These are phyloP conservation scores for Cephus spinipes DNA, from an alignment of 2,888 invertebrate genomes.

Conservation along the genomic window DNA sequence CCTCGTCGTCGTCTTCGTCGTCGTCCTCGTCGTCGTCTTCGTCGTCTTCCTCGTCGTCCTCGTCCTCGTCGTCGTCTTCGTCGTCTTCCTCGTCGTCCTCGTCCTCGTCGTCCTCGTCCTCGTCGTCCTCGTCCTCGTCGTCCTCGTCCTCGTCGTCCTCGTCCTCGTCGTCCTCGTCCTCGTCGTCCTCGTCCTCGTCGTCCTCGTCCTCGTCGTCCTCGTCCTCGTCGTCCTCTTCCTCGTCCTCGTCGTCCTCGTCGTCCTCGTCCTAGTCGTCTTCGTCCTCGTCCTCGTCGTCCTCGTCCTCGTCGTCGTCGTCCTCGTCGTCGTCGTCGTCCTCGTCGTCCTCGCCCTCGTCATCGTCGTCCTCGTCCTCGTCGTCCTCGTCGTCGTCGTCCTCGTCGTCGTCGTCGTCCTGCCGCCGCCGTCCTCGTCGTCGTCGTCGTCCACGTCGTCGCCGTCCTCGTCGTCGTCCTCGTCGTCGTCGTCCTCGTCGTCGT, in stretches of 20 bases:
- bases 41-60: too few relatives aligned
- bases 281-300: too few relatives aligned
- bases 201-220: not conserved
- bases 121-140: too few relatives aligned
- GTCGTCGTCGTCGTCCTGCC: not conserved
- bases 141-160: not conserved
- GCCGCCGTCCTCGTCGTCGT: too few relatives aligned
- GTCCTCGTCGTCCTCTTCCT: constrained; percentile 64
- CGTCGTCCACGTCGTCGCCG: too few relatives aligned
- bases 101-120: constrained; percentile 1
- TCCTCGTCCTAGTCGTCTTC: not conserved
- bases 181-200: not conserved
- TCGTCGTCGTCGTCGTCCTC: too few relatives aligned
- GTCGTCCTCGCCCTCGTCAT: too few relatives aligned
- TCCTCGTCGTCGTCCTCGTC: constrained; percentile 2
- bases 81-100: too few relatives aligned
- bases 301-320: too few relatives aligned
- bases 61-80: too few relatives aligned
- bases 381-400: constrained; percentile 1
- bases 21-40: too few relatives aligned
- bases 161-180: not conserved
- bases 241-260: constrained; percentile 74
- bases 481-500: constrained; percentile 6
- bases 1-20: too few relatives aligned
- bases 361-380: not conserved